These are phyloP conservation scores for Tyrannus savana DNA, from an alignment of 2,113 vertebrate species.

Conservation along the genomic window DNA sequence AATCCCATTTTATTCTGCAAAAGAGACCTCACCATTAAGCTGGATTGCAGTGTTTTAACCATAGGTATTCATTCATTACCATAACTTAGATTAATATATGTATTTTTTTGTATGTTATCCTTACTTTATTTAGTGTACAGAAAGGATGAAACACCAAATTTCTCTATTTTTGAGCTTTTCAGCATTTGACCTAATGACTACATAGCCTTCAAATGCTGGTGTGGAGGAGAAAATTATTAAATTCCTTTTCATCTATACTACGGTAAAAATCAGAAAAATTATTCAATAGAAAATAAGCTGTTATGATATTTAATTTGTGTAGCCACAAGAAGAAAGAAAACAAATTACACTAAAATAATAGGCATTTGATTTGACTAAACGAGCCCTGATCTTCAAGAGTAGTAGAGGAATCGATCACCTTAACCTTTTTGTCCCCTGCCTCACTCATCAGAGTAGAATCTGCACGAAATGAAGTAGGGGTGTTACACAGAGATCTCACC, in stretches of 20 bases:
- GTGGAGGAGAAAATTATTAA: neutral
- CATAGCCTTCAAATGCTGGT: neutral
- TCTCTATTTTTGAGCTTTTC: neutral
- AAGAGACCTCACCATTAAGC: neutral
- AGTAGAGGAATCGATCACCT: neutral
- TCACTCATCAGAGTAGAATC: neutral
- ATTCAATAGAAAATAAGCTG: neutral
- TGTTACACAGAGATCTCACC: neutral
- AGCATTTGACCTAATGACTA: neutral
- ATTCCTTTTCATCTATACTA: neutral
- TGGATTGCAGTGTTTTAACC: neutral
- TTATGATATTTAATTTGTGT: neutral
- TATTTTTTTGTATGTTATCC: neutral
- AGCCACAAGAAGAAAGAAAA: neutral
- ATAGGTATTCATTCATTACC: neutral
- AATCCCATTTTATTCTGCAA: neutral
- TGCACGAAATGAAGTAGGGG: neutral
- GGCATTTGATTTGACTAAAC: neutral
- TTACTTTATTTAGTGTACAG: neutral
- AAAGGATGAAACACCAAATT: neutral
- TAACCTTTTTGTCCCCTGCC: neutral
- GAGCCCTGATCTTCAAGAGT: neutral
- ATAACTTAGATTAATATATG: neutral
- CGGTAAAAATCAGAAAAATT: neutral
- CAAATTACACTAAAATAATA: neutral